phyloP scores from a whole-genome alignment of 2,888 invertebrate species.

The Mythimna lalbum region DNA sequence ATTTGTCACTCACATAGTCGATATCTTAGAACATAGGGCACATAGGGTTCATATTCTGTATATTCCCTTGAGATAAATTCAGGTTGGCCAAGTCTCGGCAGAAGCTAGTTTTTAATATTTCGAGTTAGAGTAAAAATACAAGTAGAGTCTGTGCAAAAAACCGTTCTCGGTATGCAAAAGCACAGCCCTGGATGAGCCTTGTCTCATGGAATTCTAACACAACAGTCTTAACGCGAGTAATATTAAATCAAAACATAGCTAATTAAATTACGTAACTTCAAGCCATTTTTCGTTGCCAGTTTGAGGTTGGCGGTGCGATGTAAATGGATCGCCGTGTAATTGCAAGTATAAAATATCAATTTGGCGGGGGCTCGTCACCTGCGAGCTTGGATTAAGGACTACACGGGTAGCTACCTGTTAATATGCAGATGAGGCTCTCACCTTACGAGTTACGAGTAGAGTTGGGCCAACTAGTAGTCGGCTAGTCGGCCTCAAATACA shows the following conservation, averaged over 20 bases:
- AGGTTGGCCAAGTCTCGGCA: too few species aligned
- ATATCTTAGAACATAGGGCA: too few species aligned
- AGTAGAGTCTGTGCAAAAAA: too few species aligned
- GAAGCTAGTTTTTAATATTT: too few species aligned
- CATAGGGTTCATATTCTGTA: too few species aligned
- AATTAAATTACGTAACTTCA: constrained; percentile 20
- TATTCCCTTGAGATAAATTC: too few species aligned
- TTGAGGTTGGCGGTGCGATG: constrained; percentile 28
- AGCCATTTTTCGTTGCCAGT: constrained; percentile 35
- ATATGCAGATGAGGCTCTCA: constrained; percentile 72
- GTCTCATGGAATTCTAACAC: background rate
- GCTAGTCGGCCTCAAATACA: background rate
- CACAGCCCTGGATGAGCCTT: background rate
- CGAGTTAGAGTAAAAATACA: too few species aligned
- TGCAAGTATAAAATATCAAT: constrained; percentile 74
- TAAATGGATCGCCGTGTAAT: constrained; percentile 66
- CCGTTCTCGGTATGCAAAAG: background rate
- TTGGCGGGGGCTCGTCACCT: constrained; percentile 71
- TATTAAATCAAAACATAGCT: constrained; percentile 11
- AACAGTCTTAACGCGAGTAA: background rate
- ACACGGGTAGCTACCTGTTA: constrained; percentile 60
- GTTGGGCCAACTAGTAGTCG: background rate
- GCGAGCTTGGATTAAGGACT: constrained; percentile 69
- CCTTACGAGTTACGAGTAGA: constrained; percentile 55
- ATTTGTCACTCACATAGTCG: too few species aligned